Base-by-base conservation (phyloP, 2,888 invertebrate species). In the Xanthia togata region DNA sequence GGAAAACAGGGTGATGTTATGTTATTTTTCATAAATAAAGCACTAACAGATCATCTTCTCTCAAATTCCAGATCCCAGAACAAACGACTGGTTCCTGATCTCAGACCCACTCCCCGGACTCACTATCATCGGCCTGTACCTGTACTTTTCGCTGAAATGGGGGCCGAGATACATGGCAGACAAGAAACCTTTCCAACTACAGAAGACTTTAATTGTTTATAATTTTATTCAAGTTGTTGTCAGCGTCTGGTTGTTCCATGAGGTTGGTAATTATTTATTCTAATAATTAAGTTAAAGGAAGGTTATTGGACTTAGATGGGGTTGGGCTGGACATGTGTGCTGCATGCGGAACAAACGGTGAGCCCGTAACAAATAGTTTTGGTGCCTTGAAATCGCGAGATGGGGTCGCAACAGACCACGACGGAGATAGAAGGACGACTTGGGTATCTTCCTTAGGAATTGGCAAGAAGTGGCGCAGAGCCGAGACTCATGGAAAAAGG, bases 161-260 rank as follows among this genome's bases (percentile, higher is more conserved):
- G 99, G 99, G 0, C 99, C 99, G 0, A 97, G 97, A 79, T 98
- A 98, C 88, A 99, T 99, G 99, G 97, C 98, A 86, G 97, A 98
- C 92, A 97, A 98, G 87, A 98, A 98, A 91, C 98, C 99, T 0
- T 98, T 98, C 92, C 97, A 98, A 88, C 93, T 99, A 53, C 98
- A 98, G 89, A 97, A 97, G 87, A 97, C 98, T 1, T 95, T 99
- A 89, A 97, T 99, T 68, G 93, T 98, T 9, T 99, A 99, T 95
- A 99, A 99, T 94, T 98, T 98, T 83, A 90, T 98, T 57, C 99
- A 99, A 97, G 99, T 99, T 20, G 79, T 98, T 20, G 97, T 98
- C 76, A 99, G 99, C 91, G 94, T 97, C 50, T 99, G 97, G 97
- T 96, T 98, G 84, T 98, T 99, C 92, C 96, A 97, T 91, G 98